phyloP scores from a whole-genome alignment of 2,888 invertebrate species.

The Acholoe squamosa region DNA sequence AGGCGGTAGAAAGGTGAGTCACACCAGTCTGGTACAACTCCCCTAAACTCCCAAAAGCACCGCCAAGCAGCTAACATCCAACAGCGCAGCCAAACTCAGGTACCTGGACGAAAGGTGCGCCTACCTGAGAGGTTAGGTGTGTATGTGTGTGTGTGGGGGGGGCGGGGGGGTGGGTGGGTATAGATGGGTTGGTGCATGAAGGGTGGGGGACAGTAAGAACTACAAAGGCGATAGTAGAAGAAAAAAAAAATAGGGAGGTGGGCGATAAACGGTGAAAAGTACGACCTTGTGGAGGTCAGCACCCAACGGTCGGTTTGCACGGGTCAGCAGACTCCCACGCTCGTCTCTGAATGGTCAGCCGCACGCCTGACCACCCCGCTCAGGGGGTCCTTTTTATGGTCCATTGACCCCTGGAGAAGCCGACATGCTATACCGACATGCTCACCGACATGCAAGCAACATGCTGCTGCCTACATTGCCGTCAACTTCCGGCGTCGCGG shows the following conservation, averaged over 20 bases:
- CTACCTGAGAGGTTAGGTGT: neutral
- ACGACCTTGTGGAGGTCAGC: neutral
- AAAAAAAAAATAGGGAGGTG: neutral
- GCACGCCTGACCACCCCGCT: neutral
- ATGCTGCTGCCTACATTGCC: neutral
- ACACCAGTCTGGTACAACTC: neutral
- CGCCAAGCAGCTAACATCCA: neutral
- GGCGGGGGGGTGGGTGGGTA: neutral
- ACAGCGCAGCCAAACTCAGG: neutral
- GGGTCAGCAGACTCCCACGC: neutral
- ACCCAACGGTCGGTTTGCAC: conserved; percentile 34
- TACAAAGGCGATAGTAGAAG: neutral
- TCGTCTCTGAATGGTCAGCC: conserved; percentile 22
- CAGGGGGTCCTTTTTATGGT: neutral
- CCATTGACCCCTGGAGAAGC: neutral
- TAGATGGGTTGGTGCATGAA: neutral
- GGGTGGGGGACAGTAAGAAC: neutral
- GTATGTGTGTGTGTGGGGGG: neutral
- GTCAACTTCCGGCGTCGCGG: neutral
- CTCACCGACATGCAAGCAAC: conserved; percentile 49
- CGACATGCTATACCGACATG: conserved; percentile 43
- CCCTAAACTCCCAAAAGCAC: neutral
- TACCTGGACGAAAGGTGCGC: neutral
- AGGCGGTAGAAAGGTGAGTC: neutral
- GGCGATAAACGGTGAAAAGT: conserved; percentile 42